phyloP scores from a whole-genome alignment of 1,140 invertebrate species.

The Rhyzopertha dominica region DNA sequence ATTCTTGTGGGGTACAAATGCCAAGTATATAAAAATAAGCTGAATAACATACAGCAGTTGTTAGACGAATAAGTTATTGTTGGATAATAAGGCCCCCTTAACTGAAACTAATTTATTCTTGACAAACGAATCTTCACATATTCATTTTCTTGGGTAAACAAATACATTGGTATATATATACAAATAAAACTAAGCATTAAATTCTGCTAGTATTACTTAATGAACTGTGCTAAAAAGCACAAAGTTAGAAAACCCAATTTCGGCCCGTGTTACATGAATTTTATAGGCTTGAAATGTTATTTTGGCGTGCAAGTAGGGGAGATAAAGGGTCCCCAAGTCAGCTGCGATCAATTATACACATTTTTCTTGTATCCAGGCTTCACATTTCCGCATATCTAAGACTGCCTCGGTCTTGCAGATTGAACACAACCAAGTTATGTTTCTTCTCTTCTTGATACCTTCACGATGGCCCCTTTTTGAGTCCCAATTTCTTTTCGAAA shows the following conservation, averaged over 20 bases:
- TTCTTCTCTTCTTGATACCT: background rate
- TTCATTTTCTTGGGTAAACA: too few relatives aligned
- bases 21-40: too few relatives aligned
- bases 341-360: conserved; percentile 2
- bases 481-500: too few relatives aligned
- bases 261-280: conserved; percentile 7
- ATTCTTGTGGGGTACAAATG: too few relatives aligned
- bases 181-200: conserved; percentile 2
- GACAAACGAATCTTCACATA: too few relatives aligned
- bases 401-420: too few relatives aligned
- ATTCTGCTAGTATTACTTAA: conserved; percentile 3
- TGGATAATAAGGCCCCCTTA: conserved; percentile 12
- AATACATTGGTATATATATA: conserved; percentile 6
- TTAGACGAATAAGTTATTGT: too few relatives aligned
- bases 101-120: too few relatives aligned
- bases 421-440: conserved; percentile 9
- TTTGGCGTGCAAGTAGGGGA: conserved; percentile 2
- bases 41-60: too few relatives aligned
- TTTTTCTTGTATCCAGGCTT: conserved; percentile 4
- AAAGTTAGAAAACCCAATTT: background rate
- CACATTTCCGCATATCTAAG: conserved; percentile 7
- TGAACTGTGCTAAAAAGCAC: background rate
- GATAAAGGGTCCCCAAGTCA: conserved; percentile 12
- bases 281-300: background rate
- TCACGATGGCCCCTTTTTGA: conserved; percentile 5